Percentiles rank a stretch among this genome's conserved stretches.
Evolutionary conservation across 2,113 vertebrate species (phyloP).

Genomic region (Phocoena phocoena): DNA sequence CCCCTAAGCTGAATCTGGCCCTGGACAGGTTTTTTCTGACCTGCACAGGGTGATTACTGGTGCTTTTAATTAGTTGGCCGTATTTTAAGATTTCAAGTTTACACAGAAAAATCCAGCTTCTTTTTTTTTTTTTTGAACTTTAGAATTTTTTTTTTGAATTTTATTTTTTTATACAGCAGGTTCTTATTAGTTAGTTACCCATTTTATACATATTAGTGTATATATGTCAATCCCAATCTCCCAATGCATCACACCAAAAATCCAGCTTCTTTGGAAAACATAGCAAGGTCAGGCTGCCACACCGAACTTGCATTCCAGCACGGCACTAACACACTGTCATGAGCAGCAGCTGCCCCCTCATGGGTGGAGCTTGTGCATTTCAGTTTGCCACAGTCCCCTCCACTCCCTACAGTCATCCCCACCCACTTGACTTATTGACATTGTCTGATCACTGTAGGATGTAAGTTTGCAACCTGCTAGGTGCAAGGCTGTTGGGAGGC

Average conservation of each 20-base stretch:
- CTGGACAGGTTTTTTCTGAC: not conserved
- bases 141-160: too few relatives aligned
- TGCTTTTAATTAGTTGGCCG: not conserved
- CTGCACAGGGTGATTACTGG: too few relatives aligned
- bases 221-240: too few relatives aligned
- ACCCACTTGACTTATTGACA: not conserved
- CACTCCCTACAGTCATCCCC: not conserved
- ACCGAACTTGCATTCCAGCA: not conserved
- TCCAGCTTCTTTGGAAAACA: not conserved
- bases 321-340: fast-evolving
- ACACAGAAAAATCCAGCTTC: not conserved
- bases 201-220: too few relatives aligned
- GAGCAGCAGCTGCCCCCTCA: not conserved
- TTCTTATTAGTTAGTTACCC: too few relatives aligned
- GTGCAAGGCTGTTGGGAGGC: not conserved
- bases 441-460: not conserved
- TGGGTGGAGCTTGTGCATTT: not conserved
- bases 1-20: not conserved
- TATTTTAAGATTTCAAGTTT: not conserved
- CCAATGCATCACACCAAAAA: too few relatives aligned
- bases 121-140: too few relatives aligned
- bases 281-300: not conserved
- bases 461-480: not conserved
- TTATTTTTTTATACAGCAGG: too few relatives aligned
- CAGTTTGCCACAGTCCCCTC: not conserved